phyloP scores from a whole-genome alignment of 1,140 invertebrate genomes.

The Linepithema humile region DNA sequence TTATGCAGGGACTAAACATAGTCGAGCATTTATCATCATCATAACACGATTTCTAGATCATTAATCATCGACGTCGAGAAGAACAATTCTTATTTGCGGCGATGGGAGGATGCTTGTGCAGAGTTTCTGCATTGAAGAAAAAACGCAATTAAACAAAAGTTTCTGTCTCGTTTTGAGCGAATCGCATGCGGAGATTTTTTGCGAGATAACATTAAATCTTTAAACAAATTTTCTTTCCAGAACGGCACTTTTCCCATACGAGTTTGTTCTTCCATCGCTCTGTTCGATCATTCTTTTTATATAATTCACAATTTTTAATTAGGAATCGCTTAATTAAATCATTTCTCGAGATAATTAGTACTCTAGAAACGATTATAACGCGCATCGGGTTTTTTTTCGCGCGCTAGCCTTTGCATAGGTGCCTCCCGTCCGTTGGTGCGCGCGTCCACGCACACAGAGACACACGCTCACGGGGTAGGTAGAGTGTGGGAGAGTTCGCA shows the following conservation, averaged over 20 bases:
- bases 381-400: not conserved
- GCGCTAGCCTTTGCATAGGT: no score
- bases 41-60: not conserved
- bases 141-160: not conserved
- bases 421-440: not conserved
- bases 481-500: constrained; percentile 82
- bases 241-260: no score
- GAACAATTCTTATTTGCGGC: not conserved
- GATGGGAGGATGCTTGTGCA: not conserved
- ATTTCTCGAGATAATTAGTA: not conserved
- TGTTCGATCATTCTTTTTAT: no score
- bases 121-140: not conserved
- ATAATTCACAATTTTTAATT: no score
- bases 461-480: not conserved
- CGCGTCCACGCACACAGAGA: not conserved
- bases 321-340: not conserved
- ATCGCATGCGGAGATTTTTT: no score
- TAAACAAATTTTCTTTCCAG: not conserved
- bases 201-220: not conserved
- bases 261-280: no score
- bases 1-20: not conserved
- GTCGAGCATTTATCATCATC: not conserved
- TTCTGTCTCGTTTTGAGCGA: no score
- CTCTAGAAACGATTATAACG: not conserved
- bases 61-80: not conserved